Conservation (phyloP, 2,797 vertebrate genomes). For the Chloroceryle amazona region DNA sequence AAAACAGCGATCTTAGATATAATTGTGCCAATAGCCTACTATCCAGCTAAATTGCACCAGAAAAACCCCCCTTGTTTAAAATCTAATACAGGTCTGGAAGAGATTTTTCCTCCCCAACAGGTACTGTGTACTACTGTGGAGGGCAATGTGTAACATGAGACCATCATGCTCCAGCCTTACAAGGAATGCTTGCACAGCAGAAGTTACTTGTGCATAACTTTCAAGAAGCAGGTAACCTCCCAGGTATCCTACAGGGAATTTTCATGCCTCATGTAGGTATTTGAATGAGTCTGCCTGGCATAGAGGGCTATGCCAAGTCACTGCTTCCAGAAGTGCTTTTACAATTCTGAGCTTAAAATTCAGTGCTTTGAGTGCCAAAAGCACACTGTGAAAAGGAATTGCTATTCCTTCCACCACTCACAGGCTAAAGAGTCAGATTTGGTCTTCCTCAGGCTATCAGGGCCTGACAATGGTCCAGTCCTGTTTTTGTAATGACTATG, state of each 20-base stretch:
- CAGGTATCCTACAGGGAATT: not conserved
- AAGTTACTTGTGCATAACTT: not conserved
- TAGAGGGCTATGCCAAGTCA: rapidly evolving
- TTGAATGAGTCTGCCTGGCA: not conserved
- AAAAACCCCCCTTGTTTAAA: not conserved
- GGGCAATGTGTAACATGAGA: rapidly evolving
- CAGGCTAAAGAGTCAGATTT: not conserved
- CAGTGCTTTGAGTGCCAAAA: not conserved
- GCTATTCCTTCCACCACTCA: rapidly evolving
- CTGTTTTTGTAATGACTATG: not conserved
- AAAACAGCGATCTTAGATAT: not conserved
- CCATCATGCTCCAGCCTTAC: rapidly evolving
- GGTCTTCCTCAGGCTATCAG: not conserved
- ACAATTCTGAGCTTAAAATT: not conserved
- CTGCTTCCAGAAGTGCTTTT: not conserved
- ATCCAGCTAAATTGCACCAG: not conserved
- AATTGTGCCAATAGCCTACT: not conserved
- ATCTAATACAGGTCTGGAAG: not conserved
- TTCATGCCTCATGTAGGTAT: not conserved
- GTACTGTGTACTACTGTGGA: not conserved
- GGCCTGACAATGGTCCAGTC: not conserved
- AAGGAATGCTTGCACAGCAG: not conserved
- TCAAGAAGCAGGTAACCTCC: not conserved
- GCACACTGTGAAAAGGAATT: not conserved
- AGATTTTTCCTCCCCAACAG: not conserved